These are phyloP conservation scores for Drosophila subsilvestris DNA, from an alignment of 2,888 invertebrate species.

Conservation along the genomic window DNA sequence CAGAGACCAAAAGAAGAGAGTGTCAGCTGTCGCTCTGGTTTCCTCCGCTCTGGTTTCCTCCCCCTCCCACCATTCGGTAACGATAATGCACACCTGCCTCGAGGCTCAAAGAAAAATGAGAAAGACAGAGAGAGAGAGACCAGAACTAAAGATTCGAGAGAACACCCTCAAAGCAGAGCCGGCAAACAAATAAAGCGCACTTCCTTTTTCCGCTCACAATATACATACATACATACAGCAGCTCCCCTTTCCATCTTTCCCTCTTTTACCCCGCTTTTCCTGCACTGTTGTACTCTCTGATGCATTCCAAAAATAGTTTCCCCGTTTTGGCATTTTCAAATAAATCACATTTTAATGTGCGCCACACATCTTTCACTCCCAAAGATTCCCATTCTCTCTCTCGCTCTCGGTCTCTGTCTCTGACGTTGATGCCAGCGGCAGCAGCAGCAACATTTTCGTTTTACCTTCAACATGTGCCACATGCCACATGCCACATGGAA, in stretches of 20 bases:
- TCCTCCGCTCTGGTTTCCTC: too few species aligned
- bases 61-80: not conserved
- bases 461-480: conserved; percentile 1
- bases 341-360: conserved; percentile 71
- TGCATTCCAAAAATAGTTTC: conserved; percentile 65
- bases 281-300: not conserved
- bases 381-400: conserved; percentile 20
- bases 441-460: conserved; percentile 40
- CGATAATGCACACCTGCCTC: conserved; percentile 7
- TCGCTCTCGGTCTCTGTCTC: conserved; percentile 2
- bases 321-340: conserved; percentile 49
- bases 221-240: conserved; percentile 15
- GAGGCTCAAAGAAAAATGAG: not conserved
- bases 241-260: not conserved
- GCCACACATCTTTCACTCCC: conserved; percentile 52
- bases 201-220: conserved; percentile 58
- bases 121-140: conserved; percentile 1
- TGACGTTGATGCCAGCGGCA: conserved; percentile 50
- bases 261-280: not conserved
- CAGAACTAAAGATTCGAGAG: not conserved
- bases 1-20: not conserved
- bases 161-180: conserved; percentile 29
- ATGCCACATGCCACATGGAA: not conserved
- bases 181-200: conserved; percentile 62
- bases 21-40: conserved; percentile 11